Base-by-base conservation (phyloP, 1,140 invertebrate genomes). In the Amyelois transitella region DNA sequence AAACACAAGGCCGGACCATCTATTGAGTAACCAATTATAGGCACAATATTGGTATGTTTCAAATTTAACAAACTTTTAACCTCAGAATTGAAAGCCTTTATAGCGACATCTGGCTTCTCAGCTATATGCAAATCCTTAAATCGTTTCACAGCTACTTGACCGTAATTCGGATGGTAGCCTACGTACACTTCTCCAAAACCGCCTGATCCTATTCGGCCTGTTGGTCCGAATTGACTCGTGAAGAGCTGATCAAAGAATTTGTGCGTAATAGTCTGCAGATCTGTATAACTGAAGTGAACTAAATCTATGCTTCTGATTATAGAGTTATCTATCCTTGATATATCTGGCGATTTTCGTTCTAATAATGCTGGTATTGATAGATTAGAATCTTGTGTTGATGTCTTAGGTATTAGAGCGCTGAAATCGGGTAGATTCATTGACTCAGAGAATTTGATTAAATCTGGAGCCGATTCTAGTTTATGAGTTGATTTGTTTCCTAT, bases 141-240 rank as follows among this genome's bases (percentile, higher is more conserved):
- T 68, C 89, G 90, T 75, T 94, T 94, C 1, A 94, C 89, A 51
- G 93, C 93, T 6, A 94, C 85, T 18, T 77, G 69, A 56, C 89
- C 79, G 55, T 86, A 72, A 2, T 70, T 60, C 3, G 82, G 54
- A 51, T 88, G 81, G 14, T 79, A 75, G 14, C 91, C 93, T 53
- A 92, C 79, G 81, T 91, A 94, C 1, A 95, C 94, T 48, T 89
- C 89, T 12, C 93, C 93, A 87, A 93, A 94, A 7, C 92, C 93
- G 48, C 94, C 94, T 60, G 86, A 88, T 2, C 94, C 94, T 54
- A 95, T 85, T 64, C 89, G 88, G 10, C 88, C 75, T 32, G 85
- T 86, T 44, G 60, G 62, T 8, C 72, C 71, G 53, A 58, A 51
- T 5, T 64, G 64, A 0, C 53, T 59, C 10, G 69, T 52, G n/a